Evolutionary conservation across 2,888 invertebrate species (phyloP), one percentile per base, ranked within the genome.

Genomic region (Trichogramma evanescens): DNA sequence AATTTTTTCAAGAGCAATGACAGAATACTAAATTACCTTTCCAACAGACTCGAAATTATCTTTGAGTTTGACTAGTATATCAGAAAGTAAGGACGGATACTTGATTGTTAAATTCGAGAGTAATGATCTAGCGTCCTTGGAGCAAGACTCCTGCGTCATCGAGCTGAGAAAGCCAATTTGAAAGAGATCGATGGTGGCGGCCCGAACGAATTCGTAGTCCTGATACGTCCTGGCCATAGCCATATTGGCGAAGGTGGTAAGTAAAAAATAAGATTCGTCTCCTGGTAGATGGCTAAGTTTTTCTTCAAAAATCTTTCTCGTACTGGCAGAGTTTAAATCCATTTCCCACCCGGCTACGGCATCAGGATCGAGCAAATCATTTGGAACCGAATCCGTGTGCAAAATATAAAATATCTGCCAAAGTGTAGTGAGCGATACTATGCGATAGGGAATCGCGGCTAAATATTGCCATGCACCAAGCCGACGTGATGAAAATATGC

Each of bases 391-490:
- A 68, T 85, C 83, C 1, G 82, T 82, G 52, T 86, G 86, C 5
- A 87, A 74, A 68, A 83, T 83, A 68, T 84, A 84, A 72, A 84
- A 87, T 59, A 88, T 80, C 69, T 83, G 82, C 87, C 87, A 88
- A n/a, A 86, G 72, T 5, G 83, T 82, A 53, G 78, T 76, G 1
- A 80, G 72, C 7, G 86, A 83, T 41, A 88, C 81, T 52, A 82
- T 78, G 63, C 81, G 79, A 70, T 86, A 89, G 0, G 91, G 90
- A 67, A 91, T 80, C 26, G 87, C 86, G 9, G 89, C 87, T 67
- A 91, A 82, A 78, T 90, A 91, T 74, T 92, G 91, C 88, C 91
- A 89, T 3, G 89, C 87, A 6, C 89, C 89, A 63, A 89, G 80
- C 71, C 86, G 86, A 52, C 86, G 84, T 0, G 88, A 86, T 3